Evolutionary conservation across 92 coral and sea anemone genomes (phyloP).

Genomic region (Siderastrea siderea): DNA sequence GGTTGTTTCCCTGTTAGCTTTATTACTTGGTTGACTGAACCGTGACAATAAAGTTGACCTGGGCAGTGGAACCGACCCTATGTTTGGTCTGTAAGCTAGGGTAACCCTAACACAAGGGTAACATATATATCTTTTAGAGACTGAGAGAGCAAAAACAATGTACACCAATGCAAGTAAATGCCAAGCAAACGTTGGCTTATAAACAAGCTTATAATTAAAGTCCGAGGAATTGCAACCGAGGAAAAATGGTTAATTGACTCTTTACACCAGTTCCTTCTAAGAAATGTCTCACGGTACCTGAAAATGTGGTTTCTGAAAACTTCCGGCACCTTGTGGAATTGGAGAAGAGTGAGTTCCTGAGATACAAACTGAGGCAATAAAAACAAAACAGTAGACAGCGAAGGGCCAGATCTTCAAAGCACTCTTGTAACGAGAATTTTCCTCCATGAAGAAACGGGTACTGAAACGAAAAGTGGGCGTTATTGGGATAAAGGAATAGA

Average conservation of each 20-base stretch:
- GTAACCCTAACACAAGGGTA: no score
- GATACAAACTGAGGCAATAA: neutral
- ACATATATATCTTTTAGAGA: no score
- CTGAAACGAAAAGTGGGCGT: neutral
- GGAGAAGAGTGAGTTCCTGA: conserved; percentile 30
- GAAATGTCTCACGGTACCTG: conserved; percentile 65
- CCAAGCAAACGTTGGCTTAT: neutral
- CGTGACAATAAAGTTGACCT: no score
- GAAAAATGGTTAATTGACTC: neutral
- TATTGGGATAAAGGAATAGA: neutral
- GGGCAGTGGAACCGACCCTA: no score
- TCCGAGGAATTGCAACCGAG: neutral
- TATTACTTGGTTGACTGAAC: no score
- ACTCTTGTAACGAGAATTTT: neutral
- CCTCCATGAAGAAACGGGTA: conserved; percentile 22
- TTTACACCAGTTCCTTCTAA: neutral
- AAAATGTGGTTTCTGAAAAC: conserved; percentile 89
- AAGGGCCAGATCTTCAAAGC: neutral
- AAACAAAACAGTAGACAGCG: neutral
- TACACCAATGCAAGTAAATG: neutral
- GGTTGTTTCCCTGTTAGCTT: no score
- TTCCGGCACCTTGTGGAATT: conserved; percentile 54
- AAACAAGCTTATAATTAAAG: neutral
- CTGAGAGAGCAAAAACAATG: no score
- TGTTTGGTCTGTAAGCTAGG: no score